phyloP scores from a whole-genome alignment of 2,797 vertebrate genomes.

The Esox masquinongy region DNA sequence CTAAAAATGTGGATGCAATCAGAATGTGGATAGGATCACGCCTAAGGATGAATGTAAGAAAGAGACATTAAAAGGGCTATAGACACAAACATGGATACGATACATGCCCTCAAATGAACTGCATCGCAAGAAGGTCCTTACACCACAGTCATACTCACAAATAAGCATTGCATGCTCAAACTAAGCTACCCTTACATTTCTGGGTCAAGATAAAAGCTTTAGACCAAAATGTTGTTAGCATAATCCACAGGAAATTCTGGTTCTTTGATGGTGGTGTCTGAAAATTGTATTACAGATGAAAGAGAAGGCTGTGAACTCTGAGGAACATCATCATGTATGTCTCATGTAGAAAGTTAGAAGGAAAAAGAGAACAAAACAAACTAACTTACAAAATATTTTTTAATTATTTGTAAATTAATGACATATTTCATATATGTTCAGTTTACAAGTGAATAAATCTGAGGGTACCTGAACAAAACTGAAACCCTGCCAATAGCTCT shows the following conservation, averaged over 20 bases:
- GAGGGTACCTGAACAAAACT: background rate
- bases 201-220: slow-evolving; percentile 37
- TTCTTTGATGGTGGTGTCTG: slow-evolving; percentile 16
- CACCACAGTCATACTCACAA: background rate
- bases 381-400: background rate
- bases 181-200: slow-evolving; percentile 9
- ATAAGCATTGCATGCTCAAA: slow-evolving; percentile 2
- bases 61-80: background rate
- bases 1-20: no score
- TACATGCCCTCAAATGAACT: background rate
- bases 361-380: background rate
- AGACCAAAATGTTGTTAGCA: background rate
- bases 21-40: no score
- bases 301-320: slow-evolving; percentile 11
- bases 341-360: background rate
- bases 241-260: background rate
- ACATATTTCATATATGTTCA: background rate
- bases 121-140: background rate
- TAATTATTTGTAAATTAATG: background rate
- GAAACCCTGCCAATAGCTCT: no score
- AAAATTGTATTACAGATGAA: slow-evolving; percentile 15
- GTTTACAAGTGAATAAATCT: background rate
- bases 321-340: background rate
- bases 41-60: background rate
- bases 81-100: background rate